Evolutionary conservation across 2,113 vertebrate genomes (phyloP), one percentile per base, ranked within the genome.

Genomic region (Quiscalus mexicanus): DNA sequence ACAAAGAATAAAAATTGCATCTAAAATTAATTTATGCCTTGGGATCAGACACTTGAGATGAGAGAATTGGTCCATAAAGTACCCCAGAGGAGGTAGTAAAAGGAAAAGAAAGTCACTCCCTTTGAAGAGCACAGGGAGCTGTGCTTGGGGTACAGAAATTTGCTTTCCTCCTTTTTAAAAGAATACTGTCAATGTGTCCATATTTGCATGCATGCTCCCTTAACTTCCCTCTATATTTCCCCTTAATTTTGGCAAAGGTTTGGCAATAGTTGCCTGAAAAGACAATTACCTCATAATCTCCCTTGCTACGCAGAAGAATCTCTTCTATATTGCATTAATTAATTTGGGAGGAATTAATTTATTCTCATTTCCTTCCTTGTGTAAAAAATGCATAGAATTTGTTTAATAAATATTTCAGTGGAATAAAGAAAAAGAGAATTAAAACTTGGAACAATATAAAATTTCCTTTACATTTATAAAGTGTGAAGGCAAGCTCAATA

Each of bases 21-120:
- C 96, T 97, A 96, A 98, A 98, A 98, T 98, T 98, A 97, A 98
- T 98, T 98, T 98, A 97, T 96, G 87, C 96, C 95, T 97, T 95
- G 73, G 88, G 93, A 97, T 97, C 70, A 98, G 96, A 95, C 90
- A 97, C 95, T 98, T 98, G 83, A 97, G 84, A 98, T 95, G 90
- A 96, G 97, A 97, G 62, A 98, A 97, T 90, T 92, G 92, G 96
- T 97, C 96, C 92, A 97, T 97, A 97, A 97, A 97, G 92, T 96
- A 87, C 69, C 89, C 84, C 96, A 96, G 93, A 97, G 94, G 85
- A 98, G 75, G 79, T 86, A 96, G 95, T 96, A 97, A 97, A 97
- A 95, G 49, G 75, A 89, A 97, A 96, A 95, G 80, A 97, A 97
- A 97, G 44, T 93, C 91, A 96, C 86, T 95, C 64, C 77, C 86